Evolutionary conservation across 64 coral and sea anemone genomes (phyloP), one percentile per base, ranked within the genome.

Genomic region (Actinia equina): DNA sequence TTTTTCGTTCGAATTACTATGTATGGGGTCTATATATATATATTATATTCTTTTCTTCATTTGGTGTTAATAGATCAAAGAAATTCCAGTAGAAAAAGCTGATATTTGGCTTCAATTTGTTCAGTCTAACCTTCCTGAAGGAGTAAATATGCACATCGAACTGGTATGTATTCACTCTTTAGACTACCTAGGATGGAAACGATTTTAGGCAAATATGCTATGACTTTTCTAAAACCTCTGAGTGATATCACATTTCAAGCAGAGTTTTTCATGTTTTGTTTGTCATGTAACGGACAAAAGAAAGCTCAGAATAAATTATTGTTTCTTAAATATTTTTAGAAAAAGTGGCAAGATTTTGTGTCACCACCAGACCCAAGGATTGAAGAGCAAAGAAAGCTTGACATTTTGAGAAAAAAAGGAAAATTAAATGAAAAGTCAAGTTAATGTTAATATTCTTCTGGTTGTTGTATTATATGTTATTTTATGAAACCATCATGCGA

Each of bases 261-360:
- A n/a, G n/a, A n/a, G n/a, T n/a, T n/a, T n/a, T 2, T 49, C 7
- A 49, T 49, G 2, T 49, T 49, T 49, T 7, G 3, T 49, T 4
- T 49, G 7, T 2, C 7, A 2, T 4, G 2, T 7, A 49, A 49
- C 2, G 2, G 2, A 49, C 45, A 49, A 49, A 49, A 49, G 45
- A 49, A 7, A 7, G 45, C 45, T 49, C 45, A 49, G 9, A 56
- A 13, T 56, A 56, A 56, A 1, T n/a, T n/a, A 7, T 49, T 49
- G 1, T 61, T 54, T 43, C 41, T 70, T 54, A 78, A 74, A 62
- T 77, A 22, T 60, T 59, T 42, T 63, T 59, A 96, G 94, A 93
- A 96, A 96, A 96, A 87, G 25, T 96, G 94, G 94, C 91, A 96
- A 84, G 94, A 96, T 67, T 93, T 71, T 87, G 94, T 96, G 11